Evolutionary conservation across 1,140 invertebrate genomes (phyloP).

Genomic region (Bombus breviceps): DNA sequence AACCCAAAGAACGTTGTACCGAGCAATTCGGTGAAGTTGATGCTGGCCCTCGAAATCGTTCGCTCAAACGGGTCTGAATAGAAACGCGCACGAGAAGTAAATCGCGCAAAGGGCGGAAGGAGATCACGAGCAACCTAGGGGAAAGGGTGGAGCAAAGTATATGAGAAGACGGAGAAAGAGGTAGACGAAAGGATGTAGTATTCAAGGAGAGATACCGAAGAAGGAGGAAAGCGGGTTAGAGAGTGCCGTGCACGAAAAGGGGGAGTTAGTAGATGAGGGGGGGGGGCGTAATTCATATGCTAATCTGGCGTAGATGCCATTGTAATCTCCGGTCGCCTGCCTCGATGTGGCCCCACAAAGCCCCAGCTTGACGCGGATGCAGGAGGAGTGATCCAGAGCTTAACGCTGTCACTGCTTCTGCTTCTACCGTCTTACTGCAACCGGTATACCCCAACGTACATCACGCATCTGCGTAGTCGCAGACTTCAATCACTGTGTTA

Average conservation of each 20-base stretch:
- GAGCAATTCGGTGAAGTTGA: slow-evolving; percentile 23
- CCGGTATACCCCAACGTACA: slow-evolving; percentile 64
- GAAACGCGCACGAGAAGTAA: slow-evolving; percentile 35
- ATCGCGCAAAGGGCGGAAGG: slow-evolving; percentile 24
- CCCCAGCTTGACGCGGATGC: slow-evolving; percentile 78
- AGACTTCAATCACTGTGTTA: slow-evolving; percentile 76
- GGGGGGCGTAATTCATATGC: slow-evolving; percentile 81
- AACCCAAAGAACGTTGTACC: slow-evolving; percentile 20
- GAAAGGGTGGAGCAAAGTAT: neutral
- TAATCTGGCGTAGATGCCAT: slow-evolving; percentile 82
- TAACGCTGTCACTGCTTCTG: slow-evolving; percentile 28
- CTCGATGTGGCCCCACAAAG: slow-evolving; percentile 78
- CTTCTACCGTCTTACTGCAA: slow-evolving; percentile 11
- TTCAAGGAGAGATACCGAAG: slow-evolving; percentile 8
- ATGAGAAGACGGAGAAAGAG: slow-evolving; percentile 3
- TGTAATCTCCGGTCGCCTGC: slow-evolving; percentile 82
- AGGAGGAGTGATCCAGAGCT: slow-evolving; percentile 76
- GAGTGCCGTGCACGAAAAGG: neutral
- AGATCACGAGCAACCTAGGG: neutral
- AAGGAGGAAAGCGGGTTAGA: slow-evolving; percentile 47
- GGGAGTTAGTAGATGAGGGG: slow-evolving; percentile 36
- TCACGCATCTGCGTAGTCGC: slow-evolving; percentile 64
- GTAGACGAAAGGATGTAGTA: neutral
- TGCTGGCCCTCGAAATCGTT: neutral
- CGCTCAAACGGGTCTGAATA: slow-evolving; percentile 45